Evolutionary conservation across 1,140 invertebrate genomes (phyloP).

Genomic region (Metopolophium dirhodum): DNA sequence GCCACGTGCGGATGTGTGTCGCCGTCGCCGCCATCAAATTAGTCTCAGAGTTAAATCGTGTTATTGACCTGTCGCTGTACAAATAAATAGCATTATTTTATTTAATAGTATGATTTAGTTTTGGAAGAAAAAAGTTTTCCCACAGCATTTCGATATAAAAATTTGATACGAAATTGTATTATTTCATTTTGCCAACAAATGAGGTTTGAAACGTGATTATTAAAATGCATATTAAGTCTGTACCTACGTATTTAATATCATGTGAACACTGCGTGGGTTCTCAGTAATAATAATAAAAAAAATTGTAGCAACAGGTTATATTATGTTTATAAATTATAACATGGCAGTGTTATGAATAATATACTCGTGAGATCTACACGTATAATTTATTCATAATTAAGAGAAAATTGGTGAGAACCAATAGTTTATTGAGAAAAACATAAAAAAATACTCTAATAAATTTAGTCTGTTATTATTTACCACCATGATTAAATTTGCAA

Average conservation of each 20-base stretch:
- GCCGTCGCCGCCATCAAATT: background rate
- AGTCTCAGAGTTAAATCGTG: background rate
- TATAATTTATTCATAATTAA: constrained; percentile 9
- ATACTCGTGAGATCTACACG: background rate
- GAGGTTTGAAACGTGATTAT: background rate
- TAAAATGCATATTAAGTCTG: background rate
- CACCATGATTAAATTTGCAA: background rate
- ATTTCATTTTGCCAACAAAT: background rate
- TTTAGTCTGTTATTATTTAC: background rate
- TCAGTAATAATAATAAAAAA: background rate
- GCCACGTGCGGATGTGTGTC: background rate
- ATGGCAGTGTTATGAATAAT: background rate
- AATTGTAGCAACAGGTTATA: background rate
- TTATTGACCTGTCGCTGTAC: background rate
- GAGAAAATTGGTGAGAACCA: background rate
- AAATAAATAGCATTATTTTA: background rate
- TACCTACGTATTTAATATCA: background rate
- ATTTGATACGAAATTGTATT: background rate
- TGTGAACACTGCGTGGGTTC: background rate
- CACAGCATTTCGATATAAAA: background rate
- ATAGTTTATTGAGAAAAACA: background rate
- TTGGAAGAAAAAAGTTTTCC: background rate
- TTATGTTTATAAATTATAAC: background rate
- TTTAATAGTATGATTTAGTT: background rate
- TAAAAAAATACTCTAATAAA: background rate